phyloP scores from a whole-genome alignment of 1,140 invertebrate genomes.

The Cardiocondyla obscurior region DNA sequence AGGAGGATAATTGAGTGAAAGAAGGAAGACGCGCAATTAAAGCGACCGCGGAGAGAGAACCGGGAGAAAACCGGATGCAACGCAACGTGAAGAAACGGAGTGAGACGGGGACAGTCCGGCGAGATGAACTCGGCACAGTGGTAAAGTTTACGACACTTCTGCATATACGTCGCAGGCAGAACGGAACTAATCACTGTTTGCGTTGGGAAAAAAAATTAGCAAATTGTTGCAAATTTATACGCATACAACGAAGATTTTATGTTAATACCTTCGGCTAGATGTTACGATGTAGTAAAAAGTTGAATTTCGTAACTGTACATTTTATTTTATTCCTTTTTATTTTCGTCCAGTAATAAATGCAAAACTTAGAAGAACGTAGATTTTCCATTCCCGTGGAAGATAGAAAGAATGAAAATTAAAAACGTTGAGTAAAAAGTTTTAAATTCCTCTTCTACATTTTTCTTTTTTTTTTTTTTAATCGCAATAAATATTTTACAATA shows the following conservation, averaged over 20 bases:
- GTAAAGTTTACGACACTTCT: conserved; percentile 16
- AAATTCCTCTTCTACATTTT: too few species aligned
- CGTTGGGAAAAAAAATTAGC: neutral
- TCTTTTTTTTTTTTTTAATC: neutral
- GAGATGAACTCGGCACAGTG: conserved; percentile 19
- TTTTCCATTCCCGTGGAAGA: neutral
- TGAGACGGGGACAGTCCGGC: conserved; percentile 61
- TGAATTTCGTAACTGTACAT: neutral
- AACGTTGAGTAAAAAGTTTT: neutral
- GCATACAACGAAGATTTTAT: neutral
- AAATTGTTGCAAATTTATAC: neutral
- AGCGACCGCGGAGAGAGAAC: conserved; percentile 19
- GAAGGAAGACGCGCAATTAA: conserved; percentile 58
- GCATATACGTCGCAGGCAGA: neutral
- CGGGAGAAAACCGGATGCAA: conserved; percentile 68
- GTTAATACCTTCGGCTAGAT: neutral
- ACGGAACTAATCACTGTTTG: neutral
- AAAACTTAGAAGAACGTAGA: neutral
- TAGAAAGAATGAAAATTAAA: neutral
- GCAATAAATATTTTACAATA: neutral
- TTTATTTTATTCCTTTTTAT: too few species aligned
- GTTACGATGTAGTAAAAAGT: neutral
- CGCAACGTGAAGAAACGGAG: conserved; percentile 66
- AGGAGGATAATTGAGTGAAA: conserved; percentile 51
- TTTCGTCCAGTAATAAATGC: neutral